Evolutionary conservation across 2,888 invertebrate genomes (phyloP), one percentile per base, ranked within the genome.

Genomic region (Clunio marinus): DNA sequence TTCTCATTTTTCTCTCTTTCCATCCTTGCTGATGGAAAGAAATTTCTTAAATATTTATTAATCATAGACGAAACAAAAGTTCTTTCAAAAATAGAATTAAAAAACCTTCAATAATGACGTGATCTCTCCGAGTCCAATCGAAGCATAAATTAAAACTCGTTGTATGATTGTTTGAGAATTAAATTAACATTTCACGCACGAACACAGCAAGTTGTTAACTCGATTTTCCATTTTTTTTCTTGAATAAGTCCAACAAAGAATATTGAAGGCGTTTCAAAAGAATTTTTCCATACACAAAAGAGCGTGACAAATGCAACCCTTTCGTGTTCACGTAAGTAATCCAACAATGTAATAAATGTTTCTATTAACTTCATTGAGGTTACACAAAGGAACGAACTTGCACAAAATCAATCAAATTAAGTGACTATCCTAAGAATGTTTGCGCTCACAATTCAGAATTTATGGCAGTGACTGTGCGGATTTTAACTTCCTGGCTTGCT

Each of bases 131-230:
- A n/a, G n/a, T n/a, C n/a, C n/a, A n/a, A n/a, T n/a, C n/a, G n/a
- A n/a, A n/a, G n/a, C n/a, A n/a, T n/a, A n/a, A n/a, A 32, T 8
- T 13, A 13, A 32, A 51, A 51, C 51, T 51, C 51, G n/a, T n/a
- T 51, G 8, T 7, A 20, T 22, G 51, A 51, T 51, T 51, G 51
- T 51, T 51, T 51, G 51, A 22, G 51, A 65, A 60, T 65, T 46
- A 15, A 37, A 65, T 65, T 27, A 65, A 65, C 45, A 65, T 65
- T 65, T 65, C 20, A 65, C 46, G 63, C 63, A 46, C 63, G 63
- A 35, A 27, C 27, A 15, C 24, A 25, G n/a, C 35, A 3, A 28
- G 17, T 28, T 27, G 10, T 24, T 35, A 24, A 41, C 24, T 65
- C 28, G 46, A 65, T 65, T 25, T 65, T 65, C 37, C 45, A 65